phyloP scores from a whole-genome alignment of 2,888 invertebrate genomes.

The Pandemis corylana region DNA sequence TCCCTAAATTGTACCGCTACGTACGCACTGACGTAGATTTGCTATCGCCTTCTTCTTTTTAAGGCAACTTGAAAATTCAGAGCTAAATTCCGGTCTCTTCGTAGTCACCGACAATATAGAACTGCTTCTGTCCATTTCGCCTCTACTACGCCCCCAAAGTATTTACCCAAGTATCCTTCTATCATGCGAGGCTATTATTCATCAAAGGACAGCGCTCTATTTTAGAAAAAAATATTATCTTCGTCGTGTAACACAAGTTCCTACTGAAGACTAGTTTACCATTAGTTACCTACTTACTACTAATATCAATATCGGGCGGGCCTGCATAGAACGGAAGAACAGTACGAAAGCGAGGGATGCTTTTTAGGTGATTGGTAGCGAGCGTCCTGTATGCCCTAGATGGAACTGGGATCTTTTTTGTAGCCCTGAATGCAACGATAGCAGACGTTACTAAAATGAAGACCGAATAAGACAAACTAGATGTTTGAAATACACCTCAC shows the following conservation, averaged over 20 bases:
- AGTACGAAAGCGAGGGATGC: neutral
- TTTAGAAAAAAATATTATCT: neutral
- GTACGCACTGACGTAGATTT: no score
- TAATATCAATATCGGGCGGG: neutral
- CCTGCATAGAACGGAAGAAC: neutral
- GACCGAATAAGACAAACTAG: neutral
- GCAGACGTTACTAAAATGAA: neutral
- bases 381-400: neutral
- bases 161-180: neutral
- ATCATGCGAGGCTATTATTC: neutral
- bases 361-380: constrained; percentile 13
- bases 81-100: no score
- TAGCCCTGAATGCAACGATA: neutral
- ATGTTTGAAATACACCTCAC: neutral
- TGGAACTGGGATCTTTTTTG: neutral
- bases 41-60: no score
- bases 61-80: no score
- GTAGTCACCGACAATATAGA: no score
- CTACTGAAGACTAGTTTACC: neutral
- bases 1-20: no score
- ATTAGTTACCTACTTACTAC: neutral
- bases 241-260: neutral
- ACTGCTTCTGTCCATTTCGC: neutral
- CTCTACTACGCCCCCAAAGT: neutral
- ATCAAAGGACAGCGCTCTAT: neutral